Base-by-base conservation (phyloP, 2,113 vertebrate genomes). In the Ondatra zibethicus region DNA sequence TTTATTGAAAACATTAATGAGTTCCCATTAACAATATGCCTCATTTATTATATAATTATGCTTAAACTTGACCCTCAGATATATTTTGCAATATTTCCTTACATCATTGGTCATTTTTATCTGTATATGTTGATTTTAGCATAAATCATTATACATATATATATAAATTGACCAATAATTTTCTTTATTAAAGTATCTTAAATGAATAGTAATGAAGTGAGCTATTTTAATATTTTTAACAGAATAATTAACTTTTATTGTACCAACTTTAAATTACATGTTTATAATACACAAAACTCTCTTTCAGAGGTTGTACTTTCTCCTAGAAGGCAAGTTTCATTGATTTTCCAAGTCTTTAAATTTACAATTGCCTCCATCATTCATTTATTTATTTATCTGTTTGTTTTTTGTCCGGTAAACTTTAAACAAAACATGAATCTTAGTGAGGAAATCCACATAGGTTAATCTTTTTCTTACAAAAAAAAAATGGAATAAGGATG, bases 391-490 rank as follows among this genome's bases (percentile, higher is more conserved):
- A 50, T 50, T 19, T 55, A 55, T 55, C 17, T 55, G 16, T 55
- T 58, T 58, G 17, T 58, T 58, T 65, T 29, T 65, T 65, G 90
- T 82, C 68, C 55, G 31, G 55, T 61, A 68, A 68, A 21, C 16
- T 84, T 91, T 65, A 70, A 8, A 55, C 17, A 93, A 33, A 96
- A 66, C 88, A 73, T 95, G 65, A 91, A 58, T 72, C n/a, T 93
- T 84, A 6, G 11, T 88, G 21, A 85, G 21, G 5, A 88, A 84
- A 50, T 91, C 1, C 5, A 78, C 21, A 88, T 73, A 7, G 39
- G 45, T 72, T 84, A 65, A 58, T 75, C 14, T 1, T 85, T 92
- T 92, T 58, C 84, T 72, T 33, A 27, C 21, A 55, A 55, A 81
- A 25, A 81, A 25, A 81, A 81, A 81, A 13, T 21, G 39, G 7